Evolutionary conservation across 2,888 invertebrate genomes (phyloP).

Genomic region (Candidula unifasciata): DNA sequence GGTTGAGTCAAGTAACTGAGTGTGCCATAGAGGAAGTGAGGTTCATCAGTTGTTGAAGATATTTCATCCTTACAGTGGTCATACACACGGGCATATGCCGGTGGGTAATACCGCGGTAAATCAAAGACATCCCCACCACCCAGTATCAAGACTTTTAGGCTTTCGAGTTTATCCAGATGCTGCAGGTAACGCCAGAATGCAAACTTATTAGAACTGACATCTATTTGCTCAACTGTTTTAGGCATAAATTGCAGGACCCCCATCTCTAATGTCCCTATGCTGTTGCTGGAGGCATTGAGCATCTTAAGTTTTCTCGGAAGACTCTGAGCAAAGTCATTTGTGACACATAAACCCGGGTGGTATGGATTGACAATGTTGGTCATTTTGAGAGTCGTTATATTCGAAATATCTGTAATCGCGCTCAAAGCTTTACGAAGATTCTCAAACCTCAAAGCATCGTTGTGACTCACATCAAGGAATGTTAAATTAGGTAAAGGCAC

Average conservation of each 20-base stretch:
- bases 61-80: neutral
- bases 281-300: neutral
- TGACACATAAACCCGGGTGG: conserved; percentile 3
- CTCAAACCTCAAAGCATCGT: conserved; percentile 11
- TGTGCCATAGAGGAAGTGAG: neutral
- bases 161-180: conserved; percentile 12
- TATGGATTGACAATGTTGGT: conserved; percentile 10
- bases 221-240: neutral
- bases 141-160: neutral
- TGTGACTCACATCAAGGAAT: conserved; percentile 24
- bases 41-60: neutral
- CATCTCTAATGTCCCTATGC: neutral
- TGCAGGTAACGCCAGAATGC: conserved; percentile 21
- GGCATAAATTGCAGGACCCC: neutral
- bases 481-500: conserved; percentile 17
- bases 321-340: neutral
- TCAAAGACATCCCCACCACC: neutral
- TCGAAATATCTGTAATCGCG: neutral
- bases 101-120: conserved; percentile 10
- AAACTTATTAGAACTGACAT: conserved; percentile 9
- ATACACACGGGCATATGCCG: neutral
- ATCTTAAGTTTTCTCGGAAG: neutral
- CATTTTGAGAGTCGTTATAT: neutral
- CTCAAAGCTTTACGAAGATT: neutral
- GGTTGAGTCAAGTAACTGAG: neutral